Percentiles rank a stretch among this genome's conserved stretches.
These are phyloP conservation scores for Nymphalis urticae DNA, from an alignment of 2,888 invertebrate genomes.

Conservation along the genomic window DNA sequence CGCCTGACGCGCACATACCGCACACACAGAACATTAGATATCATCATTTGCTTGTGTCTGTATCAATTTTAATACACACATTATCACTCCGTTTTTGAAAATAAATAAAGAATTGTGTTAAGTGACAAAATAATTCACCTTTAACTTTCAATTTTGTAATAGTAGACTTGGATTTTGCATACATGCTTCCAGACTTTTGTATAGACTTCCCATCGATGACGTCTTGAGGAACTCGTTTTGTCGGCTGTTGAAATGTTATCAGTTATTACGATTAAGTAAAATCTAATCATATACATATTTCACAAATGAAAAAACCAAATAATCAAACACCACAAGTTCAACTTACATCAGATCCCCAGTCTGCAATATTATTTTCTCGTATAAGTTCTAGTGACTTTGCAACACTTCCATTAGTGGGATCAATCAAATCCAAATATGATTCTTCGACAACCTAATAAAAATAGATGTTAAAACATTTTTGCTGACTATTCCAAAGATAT, in stretches of 20 bases:
- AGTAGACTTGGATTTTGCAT: constrained; percentile 73
- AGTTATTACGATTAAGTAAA: constrained; percentile 20
- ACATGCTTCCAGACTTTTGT: constrained; percentile 82
- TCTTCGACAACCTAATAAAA: constrained; percentile 85
- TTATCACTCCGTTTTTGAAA: background rate
- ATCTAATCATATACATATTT: background rate
- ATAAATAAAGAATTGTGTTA: background rate
- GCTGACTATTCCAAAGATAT: too few species aligned
- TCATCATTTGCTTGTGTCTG: too few species aligned
- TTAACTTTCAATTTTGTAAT: constrained; percentile 69
- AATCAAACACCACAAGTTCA: constrained; percentile 6
- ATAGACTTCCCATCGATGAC: constrained; percentile 80
- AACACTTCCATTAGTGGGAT: constrained; percentile 80
- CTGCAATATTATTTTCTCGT: constrained; percentile 86
- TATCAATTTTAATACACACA: too few species aligned
- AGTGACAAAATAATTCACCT: constrained; percentile 52
- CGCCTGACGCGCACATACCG: constrained; percentile 70
- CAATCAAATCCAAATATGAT: constrained; percentile 86
- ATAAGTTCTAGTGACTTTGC: constrained; percentile 84
- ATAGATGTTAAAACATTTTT: too few species aligned
- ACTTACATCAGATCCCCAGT: constrained; percentile 92
- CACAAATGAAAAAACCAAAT: background rate
- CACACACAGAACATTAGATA: too few species aligned
- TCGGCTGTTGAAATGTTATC: constrained; percentile 58
- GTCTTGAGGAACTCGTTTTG: constrained; percentile 76